A percentile compares a stretch with the other conserved stretches of the same genome.
These are phyloP conservation scores for Pinctada fucata DNA, from an alignment of 2,888 invertebrate genomes.

Conservation along the genomic window DNA sequence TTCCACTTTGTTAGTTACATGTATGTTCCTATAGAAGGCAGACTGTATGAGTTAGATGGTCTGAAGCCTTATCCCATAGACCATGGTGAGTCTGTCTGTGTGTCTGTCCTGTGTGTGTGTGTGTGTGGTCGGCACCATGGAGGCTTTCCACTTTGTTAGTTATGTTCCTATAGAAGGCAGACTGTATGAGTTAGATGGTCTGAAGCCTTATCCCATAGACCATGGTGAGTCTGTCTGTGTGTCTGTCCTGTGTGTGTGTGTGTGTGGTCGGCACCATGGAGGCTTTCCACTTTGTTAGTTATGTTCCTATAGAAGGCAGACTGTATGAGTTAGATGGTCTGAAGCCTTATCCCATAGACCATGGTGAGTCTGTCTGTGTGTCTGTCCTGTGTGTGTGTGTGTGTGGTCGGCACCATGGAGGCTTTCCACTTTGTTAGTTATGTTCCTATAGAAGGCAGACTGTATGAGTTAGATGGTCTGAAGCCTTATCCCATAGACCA, in stretches of 20 bases:
- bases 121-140: no score
- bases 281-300: slow-evolving; percentile 98
- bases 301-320: slow-evolving; percentile 95
- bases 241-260: no score
- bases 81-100: slow-evolving; percentile 81
- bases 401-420: no score
- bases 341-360: slow-evolving; percentile 96
- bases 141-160: slow-evolving; percentile 98
- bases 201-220: slow-evolving; percentile 96
- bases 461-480: slow-evolving; percentile 96
- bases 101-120: no score
- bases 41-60: slow-evolving; percentile 96
- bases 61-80: slow-evolving; percentile 96
- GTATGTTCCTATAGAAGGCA: slow-evolving; percentile 94
- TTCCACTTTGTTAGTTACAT: slow-evolving; percentile 99
- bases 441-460: slow-evolving; percentile 95
- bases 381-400: no score
- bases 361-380: no score
- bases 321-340: slow-evolving; percentile 96
- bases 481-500: slow-evolving; percentile 98
- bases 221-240: slow-evolving; percentile 87
- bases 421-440: slow-evolving; percentile 99
- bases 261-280: no score
- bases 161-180: slow-evolving; percentile 97
- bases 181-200: slow-evolving; percentile 95